Evolutionary conservation across 2,888 invertebrate genomes (phyloP), one percentile per base, ranked within the genome.

Genomic region (Branchipolynoe longqiensis): DNA sequence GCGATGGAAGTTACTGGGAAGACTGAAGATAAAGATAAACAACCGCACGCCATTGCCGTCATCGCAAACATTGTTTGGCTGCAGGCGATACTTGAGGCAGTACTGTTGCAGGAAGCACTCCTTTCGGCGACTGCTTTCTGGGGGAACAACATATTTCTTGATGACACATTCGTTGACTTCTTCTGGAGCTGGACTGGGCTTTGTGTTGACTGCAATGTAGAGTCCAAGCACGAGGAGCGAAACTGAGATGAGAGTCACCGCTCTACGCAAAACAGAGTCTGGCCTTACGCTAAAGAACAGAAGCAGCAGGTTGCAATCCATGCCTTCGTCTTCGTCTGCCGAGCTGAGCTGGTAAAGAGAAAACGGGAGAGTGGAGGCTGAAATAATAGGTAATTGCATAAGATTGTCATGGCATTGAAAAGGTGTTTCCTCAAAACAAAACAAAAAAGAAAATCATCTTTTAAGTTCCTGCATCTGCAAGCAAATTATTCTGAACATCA

Each of bases 131-230:
- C 25, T 62, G 31, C 28, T 62, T 14, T 62, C 28, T 14, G 69
- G 36, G 14, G 69, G 69, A 1, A 69, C 38, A 38, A 69, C 25
- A 25, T 69, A 69, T 69, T 33, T 69, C 0, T 33, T 69, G 3
- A 69, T 69, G 14, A 38, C 22, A 38, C 69, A 69, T 8, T n/a
- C 25, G 69, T 22, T 38, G 14, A 22, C 22, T 14, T 33, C 36
- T 58, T 4, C 4, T 14, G 58, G 4, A 33, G 69, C 3, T 14
- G 36, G 25, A 3, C 38, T 38, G 14, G 12, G 28, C 38, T 33
- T 36, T 14, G 25, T 69, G 69, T 69, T 69, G 69, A 69, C 38
- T 12, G 69, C 38, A 25, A 69, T 69, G 36, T 69, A 69, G 69
- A 69, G 69, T 36, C 69, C 69, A 18, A 69, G 33, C 6, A 69